phyloP scores from a whole-genome alignment of 1,140 invertebrate genomes.

The Rhizoglyphus robini region DNA sequence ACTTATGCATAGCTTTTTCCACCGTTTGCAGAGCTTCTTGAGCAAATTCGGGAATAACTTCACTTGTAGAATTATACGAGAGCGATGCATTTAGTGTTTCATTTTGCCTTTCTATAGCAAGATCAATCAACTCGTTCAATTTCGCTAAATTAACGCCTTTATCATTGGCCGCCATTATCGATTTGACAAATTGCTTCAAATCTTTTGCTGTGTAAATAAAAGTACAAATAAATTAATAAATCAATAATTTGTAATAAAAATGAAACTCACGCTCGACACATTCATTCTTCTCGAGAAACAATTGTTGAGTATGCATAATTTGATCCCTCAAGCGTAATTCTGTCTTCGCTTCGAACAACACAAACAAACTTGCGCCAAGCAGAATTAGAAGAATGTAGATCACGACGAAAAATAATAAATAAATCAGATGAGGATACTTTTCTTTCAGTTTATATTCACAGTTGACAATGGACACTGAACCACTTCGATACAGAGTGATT shows the following conservation, averaged over 20 bases:
- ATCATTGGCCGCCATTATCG: not conserved
- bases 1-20: no score
- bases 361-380: constrained; percentile 18
- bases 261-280: constrained; percentile 15
- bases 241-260: constrained; percentile 7
- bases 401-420: constrained; percentile 12
- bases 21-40: no score
- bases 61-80: not conserved
- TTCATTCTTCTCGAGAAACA: constrained; percentile 15
- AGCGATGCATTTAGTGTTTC: not conserved
- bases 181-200: constrained; percentile 1
- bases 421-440: constrained; percentile 17
- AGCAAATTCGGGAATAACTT: not conserved
- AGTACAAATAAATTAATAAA: not conserved
- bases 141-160: constrained; percentile 12
- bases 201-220: not conserved
- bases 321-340: constrained; percentile 17
- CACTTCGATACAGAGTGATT: not conserved
- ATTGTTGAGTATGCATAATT: constrained; percentile 14
- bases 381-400: constrained; percentile 17
- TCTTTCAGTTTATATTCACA: constrained; percentile 18
- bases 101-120: not conserved
- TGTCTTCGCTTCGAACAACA: constrained; percentile 18
- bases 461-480: not conserved
- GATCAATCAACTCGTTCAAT: constrained; percentile 15